phyloP scores from a whole-genome alignment of 37 sponge, comb jelly and placozoan species.

The Cladorhizidae sp. region DNA sequence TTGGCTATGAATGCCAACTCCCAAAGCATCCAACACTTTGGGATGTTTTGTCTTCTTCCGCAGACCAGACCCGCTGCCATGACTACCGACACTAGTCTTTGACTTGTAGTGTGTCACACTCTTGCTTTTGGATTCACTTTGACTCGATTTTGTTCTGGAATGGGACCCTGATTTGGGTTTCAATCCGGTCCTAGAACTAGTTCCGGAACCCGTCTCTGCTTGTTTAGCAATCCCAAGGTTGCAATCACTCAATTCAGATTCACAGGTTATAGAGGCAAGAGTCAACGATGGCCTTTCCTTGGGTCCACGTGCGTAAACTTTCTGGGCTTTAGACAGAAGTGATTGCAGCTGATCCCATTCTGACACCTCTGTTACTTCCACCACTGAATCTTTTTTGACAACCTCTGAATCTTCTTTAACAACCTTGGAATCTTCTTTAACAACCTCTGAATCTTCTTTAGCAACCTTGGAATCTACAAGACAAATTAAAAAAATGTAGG shows the following conservation, averaged over 20 bases:
- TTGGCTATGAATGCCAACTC: neutral
- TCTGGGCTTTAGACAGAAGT: slow-evolving; percentile 41
- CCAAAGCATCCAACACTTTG: neutral
- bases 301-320: neutral
- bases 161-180: neutral
- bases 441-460: no score
- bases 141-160: neutral
- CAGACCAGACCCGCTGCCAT: neutral
- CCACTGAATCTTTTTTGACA: neutral
- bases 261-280: neutral
- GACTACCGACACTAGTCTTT: no score
- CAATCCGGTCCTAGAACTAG: neutral
- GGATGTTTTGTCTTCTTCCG: neutral
- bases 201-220: neutral
- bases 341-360: slow-evolving; percentile 27
- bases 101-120: neutral
- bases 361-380: neutral
- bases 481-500: no score
- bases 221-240: neutral
- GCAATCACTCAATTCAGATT: neutral
- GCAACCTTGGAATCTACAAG: no score
- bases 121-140: neutral
- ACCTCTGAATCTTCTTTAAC: no score
- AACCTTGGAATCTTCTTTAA: no score
- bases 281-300: neutral